Percentiles rank a stretch among this genome's conserved stretches.
These are phyloP conservation scores for Cryptus armator DNA, from an alignment of 2,888 invertebrate species.

Conservation along the genomic window DNA sequence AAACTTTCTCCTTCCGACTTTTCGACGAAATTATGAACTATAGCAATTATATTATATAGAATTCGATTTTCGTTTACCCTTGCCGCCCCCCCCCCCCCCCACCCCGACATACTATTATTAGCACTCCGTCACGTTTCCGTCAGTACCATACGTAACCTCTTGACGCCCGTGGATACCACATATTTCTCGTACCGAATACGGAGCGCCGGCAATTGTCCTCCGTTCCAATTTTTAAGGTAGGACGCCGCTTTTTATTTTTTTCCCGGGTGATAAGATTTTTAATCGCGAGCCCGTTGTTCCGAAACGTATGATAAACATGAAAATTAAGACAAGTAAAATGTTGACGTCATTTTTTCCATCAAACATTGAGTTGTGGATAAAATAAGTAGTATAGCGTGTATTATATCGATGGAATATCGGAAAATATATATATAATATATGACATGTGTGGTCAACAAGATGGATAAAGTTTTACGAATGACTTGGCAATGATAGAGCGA, in stretches of 20 bases:
- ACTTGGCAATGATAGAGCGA: slow-evolving; percentile 1
- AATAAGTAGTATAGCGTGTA: too few species aligned
- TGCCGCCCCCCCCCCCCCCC: slow-evolving; percentile 15
- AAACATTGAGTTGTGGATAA: neutral
- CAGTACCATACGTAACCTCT: slow-evolving; percentile 75
- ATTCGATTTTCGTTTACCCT: slow-evolving; percentile 26
- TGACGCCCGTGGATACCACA: slow-evolving; percentile 56
- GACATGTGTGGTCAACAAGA: too few species aligned
- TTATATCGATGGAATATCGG: too few species aligned
- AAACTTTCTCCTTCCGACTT: slow-evolving; percentile 32
- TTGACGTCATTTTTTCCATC: too few species aligned
- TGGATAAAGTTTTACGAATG: neutral
- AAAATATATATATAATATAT: too few species aligned
- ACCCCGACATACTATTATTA: slow-evolving; percentile 77
- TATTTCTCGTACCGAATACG: slow-evolving; percentile 4
- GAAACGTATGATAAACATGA: neutral
- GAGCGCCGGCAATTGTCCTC: neutral
- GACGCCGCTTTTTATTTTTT: too few species aligned
- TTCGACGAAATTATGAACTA: neutral
- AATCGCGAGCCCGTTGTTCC: too few species aligned
- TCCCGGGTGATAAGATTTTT: too few species aligned
- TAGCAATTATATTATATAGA: neutral
- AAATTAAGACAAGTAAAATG: too few species aligned
- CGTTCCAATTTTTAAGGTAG: slow-evolving; percentile 36
- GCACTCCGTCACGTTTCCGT: slow-evolving; percentile 80